Base-by-base conservation (phyloP, 2,888 invertebrate species). In the Troides oblongomaculatus region DNA sequence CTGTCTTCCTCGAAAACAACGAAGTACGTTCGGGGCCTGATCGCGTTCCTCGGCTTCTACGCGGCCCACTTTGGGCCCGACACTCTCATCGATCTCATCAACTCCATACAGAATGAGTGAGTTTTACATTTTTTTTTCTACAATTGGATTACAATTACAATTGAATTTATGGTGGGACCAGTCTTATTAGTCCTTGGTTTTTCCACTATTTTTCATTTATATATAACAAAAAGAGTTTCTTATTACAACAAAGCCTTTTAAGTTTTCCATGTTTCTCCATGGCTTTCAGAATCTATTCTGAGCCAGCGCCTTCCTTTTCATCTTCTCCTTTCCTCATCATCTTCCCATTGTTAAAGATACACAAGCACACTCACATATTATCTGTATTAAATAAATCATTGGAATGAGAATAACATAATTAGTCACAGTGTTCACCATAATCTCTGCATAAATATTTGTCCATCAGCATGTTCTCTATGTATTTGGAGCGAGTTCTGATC, bases 1-100 rank as follows among this genome's bases (percentile, higher is more conserved):
- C 93, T 99, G 46, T 97, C 97, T 2, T 96, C 96, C 0, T 97
- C 97, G 0, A 99, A 99, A 91, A 99, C 99, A 0, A 96, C 97
- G 0, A 99, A 99, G 92, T 99, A 96, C 88, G 95, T 99, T 58
- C 97, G 97, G 82, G 95, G 97, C 25, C 93, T 99, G 8, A 95
- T 99, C 72, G 97, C 98, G 0, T 99, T 99, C 92, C 96, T 99
- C 82, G 96, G 95, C 65, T 95, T 97, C 80, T 99, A 96, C 89
- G 94, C 96, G 2, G 95, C 97, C 62, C 96, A 97, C 85, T 95
- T 96, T 82, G 97, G 97, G 0, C 94, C 97, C 0, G 93, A 94
- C 67, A 90, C 93, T 66, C 93, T 99, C 21, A 94, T 98, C 0
- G 94, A 95, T 58, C 94, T 97, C 25, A 93, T 99, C 65, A 98